Evolutionary conservation across 2,797 vertebrate genomes (phyloP), one percentile per base, ranked within the genome.

Genomic region (Clarias laeviceps): DNA sequence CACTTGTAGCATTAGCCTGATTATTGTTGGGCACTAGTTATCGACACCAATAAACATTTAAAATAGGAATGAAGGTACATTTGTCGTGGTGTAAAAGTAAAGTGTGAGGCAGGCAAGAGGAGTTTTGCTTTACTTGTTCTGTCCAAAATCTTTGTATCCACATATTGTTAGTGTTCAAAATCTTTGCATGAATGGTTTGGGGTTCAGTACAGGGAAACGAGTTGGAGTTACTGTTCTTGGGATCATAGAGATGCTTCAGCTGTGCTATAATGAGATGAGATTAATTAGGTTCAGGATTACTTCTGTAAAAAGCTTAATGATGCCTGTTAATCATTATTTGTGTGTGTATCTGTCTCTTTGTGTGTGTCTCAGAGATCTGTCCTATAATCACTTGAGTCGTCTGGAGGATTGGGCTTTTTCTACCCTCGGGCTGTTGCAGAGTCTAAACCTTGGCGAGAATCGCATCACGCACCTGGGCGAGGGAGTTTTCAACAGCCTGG

Each of bases 361-460:
- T 82, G 27, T 84, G 77, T 85, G 88, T 88, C 90, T 77, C 91
- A 99, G 98, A 84, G 98, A 99, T 92, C 92, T 99, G 92, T 99
- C 98, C 0, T 96, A 95, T 91, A 99, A 99, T 92, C 97, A 97
- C 87, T 92, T 99, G 81, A 97, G 96, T 29, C 96, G 97, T 89
- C 94, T 99, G 83, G 98, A 97, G 92, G 97, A 97, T 65, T 96
- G 95, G n/a, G 96, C 96, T 61, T 99, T 99, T 81, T 88, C 96
- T 64, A 97, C 97, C 57, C 95, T 99, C 61, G 95, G 94, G 82
- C 93, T 97, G 57, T 78, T 99, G 92, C 97, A 98, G 91, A 97
- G 87, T 86, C 92, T 99, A 85, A 97, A 99, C 92, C 92, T 99
- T 90, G 96, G 97, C 77, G 97, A 99, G 89, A 99, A 99, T 92